Conservation (phyloP, 2,113 vertebrate genomes). For the Anseranas semipalmata region DNA sequence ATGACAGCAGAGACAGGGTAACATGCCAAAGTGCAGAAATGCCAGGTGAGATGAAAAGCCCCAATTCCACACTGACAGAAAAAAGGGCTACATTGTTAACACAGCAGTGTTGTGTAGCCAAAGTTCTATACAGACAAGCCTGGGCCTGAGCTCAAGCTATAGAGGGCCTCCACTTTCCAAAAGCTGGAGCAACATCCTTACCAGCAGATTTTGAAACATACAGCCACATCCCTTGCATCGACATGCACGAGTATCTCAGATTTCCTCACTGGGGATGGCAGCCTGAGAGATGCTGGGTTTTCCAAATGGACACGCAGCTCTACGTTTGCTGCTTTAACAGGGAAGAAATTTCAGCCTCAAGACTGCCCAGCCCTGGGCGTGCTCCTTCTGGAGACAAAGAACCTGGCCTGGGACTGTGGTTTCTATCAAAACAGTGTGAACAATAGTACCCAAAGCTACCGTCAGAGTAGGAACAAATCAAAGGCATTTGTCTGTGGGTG, state of each 20-base stretch:
- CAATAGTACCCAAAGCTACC: neutral
- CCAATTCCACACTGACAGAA: neutral
- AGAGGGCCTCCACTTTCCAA: neutral
- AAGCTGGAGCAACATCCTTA: neutral
- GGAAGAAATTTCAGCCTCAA: neutral
- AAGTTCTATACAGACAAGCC: neutral
- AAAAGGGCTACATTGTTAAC: neutral
- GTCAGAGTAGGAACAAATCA: neutral
- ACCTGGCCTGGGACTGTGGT: neutral
- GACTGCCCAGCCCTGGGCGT: neutral
- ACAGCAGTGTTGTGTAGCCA: neutral
- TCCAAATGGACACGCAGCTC: neutral
- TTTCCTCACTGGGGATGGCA: neutral
- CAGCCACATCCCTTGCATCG: neutral
- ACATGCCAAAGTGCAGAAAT: neutral
- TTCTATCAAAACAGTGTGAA: neutral
- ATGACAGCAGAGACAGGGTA: neutral
- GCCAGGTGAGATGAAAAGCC: neutral
- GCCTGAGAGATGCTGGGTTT: neutral
- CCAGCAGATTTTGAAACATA: neutral
- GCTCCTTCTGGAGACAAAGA: neutral
- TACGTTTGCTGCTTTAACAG: neutral
- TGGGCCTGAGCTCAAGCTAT: neutral
- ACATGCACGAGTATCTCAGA: neutral
- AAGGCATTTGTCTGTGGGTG: neutral